These are phyloP conservation scores for Ctenomys sociabilis DNA, from an alignment of 2,113 vertebrate species.

Conservation along the genomic window DNA sequence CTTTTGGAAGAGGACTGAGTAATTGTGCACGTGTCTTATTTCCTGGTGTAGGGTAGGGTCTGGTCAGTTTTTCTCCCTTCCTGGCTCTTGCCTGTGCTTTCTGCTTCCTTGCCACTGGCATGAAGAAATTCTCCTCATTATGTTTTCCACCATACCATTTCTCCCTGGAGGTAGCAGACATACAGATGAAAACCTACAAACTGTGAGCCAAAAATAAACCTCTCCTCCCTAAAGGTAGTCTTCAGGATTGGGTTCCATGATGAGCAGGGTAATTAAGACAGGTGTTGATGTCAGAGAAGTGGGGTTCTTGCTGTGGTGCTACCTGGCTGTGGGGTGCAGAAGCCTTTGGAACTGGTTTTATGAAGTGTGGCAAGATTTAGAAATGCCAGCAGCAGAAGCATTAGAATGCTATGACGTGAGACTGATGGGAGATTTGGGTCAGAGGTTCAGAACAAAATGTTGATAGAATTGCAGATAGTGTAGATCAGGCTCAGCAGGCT, in stretches of 20 bases:
- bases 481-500: neutral
- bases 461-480: neutral
- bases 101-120: neutral
- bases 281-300: neutral
- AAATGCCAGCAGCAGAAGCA: neutral
- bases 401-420: too few relatives aligned
- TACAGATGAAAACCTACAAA: neutral
- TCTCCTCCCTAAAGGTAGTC: neutral
- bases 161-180: neutral
- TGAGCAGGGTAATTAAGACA: neutral
- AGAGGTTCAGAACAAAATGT: neutral
- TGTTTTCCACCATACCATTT: neutral
- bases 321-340: neutral
- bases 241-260: neutral
- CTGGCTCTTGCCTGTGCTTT: neutral
- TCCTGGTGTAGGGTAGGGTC: neutral
- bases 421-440: neutral
- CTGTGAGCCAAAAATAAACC: neutral
- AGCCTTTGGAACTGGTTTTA: neutral
- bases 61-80: too few relatives aligned
- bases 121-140: neutral
- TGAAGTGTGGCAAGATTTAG: neutral
- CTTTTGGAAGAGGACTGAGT: neutral
- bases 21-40: neutral
- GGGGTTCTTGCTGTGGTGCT: neutral